phyloP scores from a whole-genome alignment of 2,888 invertebrate genomes.

The Sinohyriopsis cumingii region DNA sequence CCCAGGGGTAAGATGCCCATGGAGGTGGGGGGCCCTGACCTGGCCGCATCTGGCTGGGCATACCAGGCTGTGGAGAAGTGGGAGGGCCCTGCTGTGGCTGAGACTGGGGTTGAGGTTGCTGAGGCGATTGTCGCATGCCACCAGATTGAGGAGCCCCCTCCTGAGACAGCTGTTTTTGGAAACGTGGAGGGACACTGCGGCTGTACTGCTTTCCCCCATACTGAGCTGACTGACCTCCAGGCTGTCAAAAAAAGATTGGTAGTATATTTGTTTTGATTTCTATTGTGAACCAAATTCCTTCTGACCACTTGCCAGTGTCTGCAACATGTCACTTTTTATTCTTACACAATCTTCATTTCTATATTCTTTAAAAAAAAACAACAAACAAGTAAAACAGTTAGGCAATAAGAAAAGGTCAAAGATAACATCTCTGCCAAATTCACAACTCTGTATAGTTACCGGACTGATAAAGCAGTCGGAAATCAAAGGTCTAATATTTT shows the following conservation, averaged over 20 bases:
- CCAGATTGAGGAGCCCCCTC: conserved; percentile 26
- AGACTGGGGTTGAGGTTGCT: conserved; percentile 25
- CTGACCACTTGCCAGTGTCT: no score
- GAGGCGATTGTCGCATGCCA: conserved; percentile 24
- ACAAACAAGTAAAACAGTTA: neutral
- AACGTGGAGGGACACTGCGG: conserved; percentile 84
- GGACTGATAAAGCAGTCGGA: no score
- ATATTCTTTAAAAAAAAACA: neutral
- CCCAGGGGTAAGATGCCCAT: conserved; percentile 48
- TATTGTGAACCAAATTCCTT: neutral
- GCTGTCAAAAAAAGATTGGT: conserved; percentile 16
- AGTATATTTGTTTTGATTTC: neutral
- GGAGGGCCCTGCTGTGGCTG: conserved; percentile 43
- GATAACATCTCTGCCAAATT: no score
- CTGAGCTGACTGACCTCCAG: conserved; percentile 35
- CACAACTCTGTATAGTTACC: no score
- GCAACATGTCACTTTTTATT: no score
- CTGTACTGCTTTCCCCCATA: conserved; percentile 80
- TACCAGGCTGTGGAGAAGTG: conserved; percentile 44
- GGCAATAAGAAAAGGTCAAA: no score
- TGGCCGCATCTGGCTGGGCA: conserved; percentile 59
- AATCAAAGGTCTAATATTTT: no score
- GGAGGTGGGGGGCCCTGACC: conserved; percentile 66
- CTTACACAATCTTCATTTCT: no score
- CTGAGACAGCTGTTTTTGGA: conserved; percentile 62